Evolutionary conservation across 2,888 invertebrate genomes (phyloP), one percentile per base, ranked within the genome.

Genomic region (Melipona bicolor): DNA sequence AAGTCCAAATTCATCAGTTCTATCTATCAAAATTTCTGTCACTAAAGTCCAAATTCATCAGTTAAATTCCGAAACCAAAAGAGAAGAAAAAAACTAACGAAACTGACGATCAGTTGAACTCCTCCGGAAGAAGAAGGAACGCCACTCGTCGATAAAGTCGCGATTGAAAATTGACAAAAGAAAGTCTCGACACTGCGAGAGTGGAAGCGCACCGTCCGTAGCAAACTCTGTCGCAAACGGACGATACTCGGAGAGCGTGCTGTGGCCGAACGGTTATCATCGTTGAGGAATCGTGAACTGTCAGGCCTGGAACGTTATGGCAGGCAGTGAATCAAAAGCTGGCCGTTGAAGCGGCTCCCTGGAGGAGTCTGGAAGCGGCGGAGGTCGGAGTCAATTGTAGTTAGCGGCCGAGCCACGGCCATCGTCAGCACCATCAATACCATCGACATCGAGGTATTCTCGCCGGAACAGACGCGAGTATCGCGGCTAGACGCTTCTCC

Each of bases 371-470:
- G 49, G 77, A 54, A 73, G 83, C 84, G 83, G 84, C 88, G 88
- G 75, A 90, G 90, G 89, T 91, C 85, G 81, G 36, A 88, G 87
- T 85, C 88, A 87, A 91, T 91, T 90, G 89, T 91, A 83, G 86
- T 84, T 79, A 73, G 85, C 85, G 83, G 68, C 79, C 62, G 56
- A 56, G 87, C 9, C 74, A 61, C 75, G 59, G 54, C 72, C 84
- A 84, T 78, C 79, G 76, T 70, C 79, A 67, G 65, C 72, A 36
- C 61, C 88, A 64, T 69, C 78, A 79, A 85, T 82, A 82, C 62
- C 76, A 24, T 70, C 71, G 61, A 67, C 74, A 50, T 77, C 43
- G 54, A 24, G 71, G 52, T 11, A 43, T 43, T 43, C 43, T 43
- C 36, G 49, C 50, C 13, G 54, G 71, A 77, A 70, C 52, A n/a